Conservation (phyloP, 2,797 vertebrate species). For the Pseudomugil tenellus region DNA sequence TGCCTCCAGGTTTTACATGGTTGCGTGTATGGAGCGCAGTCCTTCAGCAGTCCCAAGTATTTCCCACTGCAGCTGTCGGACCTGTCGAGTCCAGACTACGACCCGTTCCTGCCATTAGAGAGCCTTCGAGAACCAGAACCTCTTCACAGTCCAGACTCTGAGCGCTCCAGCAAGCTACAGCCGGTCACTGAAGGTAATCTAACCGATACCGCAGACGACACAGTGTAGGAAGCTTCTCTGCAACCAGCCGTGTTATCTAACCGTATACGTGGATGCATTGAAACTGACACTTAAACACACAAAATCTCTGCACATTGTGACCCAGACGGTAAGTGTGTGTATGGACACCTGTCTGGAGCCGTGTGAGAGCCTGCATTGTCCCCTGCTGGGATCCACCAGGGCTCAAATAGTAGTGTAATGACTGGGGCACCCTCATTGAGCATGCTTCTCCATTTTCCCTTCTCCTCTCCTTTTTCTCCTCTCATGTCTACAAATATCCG, state of each 20-base stretch:
- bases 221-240: accelerated
- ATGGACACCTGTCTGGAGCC: slow-evolving; percentile 28
- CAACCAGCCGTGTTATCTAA: neutral
- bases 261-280: neutral
- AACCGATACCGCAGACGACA: neutral
- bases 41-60: slow-evolving; percentile 93
- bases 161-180: slow-evolving; percentile 95
- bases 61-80: slow-evolving; percentile 95
- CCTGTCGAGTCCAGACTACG: slow-evolving; percentile 91
- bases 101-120: slow-evolving; percentile 95
- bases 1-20: slow-evolving; percentile 91
- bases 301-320: slow-evolving; percentile 17
- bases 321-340: slow-evolving; percentile 25
- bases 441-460: slow-evolving; percentile 43
- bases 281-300: slow-evolving; percentile 8
- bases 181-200: slow-evolving; percentile 93
- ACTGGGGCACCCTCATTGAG: slow-evolving; percentile 48
- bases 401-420: slow-evolving; percentile 61
- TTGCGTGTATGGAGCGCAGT: slow-evolving; percentile 97
- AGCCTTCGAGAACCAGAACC: slow-evolving; percentile 95
- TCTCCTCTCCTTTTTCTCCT: neutral
- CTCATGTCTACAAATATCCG: neutral
- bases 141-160: slow-evolving; percentile 96
- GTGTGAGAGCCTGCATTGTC: slow-evolving; percentile 61
- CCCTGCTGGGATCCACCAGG: slow-evolving; percentile 64